A percentile compares a stretch with the other conserved stretches of the same genome.
Evolutionary conservation across 1,140 invertebrate species (phyloP).

Genomic region (Papilio glaucus): DNA sequence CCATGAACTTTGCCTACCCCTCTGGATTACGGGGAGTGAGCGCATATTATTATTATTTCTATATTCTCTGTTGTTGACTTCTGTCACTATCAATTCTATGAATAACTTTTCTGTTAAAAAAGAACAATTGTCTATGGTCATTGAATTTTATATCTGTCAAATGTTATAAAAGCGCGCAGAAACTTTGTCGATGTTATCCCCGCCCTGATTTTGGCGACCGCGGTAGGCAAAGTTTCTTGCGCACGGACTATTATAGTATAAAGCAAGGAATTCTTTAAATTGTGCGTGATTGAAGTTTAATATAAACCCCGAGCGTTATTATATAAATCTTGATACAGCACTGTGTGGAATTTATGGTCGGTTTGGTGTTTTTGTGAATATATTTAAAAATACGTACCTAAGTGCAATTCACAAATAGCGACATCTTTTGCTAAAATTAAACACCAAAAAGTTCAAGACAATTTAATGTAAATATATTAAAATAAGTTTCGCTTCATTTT

Average conservation of each 20-base stretch:
- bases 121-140: conserved; percentile 7
- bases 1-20: too few relatives aligned
- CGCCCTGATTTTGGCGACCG: too few relatives aligned
- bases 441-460: conserved; percentile 37
- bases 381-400: neutral
- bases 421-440: neutral
- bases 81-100: neutral
- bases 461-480: conserved; percentile 29
- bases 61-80: neutral
- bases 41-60: too few relatives aligned
- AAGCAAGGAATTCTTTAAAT: neutral
- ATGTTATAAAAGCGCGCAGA: conserved; percentile 14
- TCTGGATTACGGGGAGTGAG: too few relatives aligned
- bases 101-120: neutral
- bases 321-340: neutral
- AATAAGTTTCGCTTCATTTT: conserved; percentile 21
- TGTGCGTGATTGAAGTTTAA: neutral
- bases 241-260: too few relatives aligned
- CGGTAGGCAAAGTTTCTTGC: too few relatives aligned
- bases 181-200: too few relatives aligned
- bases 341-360: neutral
- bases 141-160: conserved; percentile 12
- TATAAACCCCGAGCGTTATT: neutral
- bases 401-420: conserved; percentile 32
- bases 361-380: conserved; percentile 6